Conservation (phyloP, 2,888 invertebrate species). For the Endotricha flammealis region DNA sequence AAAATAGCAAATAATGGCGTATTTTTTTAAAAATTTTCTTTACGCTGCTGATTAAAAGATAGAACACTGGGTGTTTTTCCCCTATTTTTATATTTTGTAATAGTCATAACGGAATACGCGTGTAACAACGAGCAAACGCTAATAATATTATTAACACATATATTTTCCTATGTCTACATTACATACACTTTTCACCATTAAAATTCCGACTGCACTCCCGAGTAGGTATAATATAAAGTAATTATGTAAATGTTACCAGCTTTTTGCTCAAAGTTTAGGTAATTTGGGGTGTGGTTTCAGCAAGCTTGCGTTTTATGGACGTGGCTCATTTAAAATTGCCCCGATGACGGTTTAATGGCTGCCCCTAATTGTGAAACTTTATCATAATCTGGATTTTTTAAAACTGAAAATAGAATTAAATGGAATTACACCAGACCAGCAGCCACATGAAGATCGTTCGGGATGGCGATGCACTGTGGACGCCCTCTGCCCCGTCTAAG, state of each 20-base stretch:
- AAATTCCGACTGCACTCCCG: conserved; percentile 57
- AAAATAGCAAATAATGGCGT: too few relatives aligned
- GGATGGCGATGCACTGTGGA: too few relatives aligned
- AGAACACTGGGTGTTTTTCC: too few relatives aligned
- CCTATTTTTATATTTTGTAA: too few relatives aligned
- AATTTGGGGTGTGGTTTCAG: conserved; percentile 45
- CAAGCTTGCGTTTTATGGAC: conserved; percentile 19
- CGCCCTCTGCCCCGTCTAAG: too few relatives aligned
- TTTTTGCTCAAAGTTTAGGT: conserved; percentile 64
- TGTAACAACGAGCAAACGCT: too few relatives aligned
- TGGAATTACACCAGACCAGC: too few relatives aligned
- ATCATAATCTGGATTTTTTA: conserved; percentile 1
- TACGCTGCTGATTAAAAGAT: too few relatives aligned
- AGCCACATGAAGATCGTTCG: too few relatives aligned
- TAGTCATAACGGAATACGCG: too few relatives aligned
- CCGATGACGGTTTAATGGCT: conserved; percentile 14
- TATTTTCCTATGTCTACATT: conserved; percentile 14
- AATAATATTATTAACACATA: conserved; percentile 11
- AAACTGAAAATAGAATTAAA: too few relatives aligned
- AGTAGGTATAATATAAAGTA: conserved; percentile 73
- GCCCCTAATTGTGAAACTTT: conserved; percentile 2
- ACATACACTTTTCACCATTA: conserved; percentile 60
- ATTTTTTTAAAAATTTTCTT: too few relatives aligned
- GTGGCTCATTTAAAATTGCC: conserved; percentile 19
- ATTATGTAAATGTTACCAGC: conserved; percentile 66